These are phyloP conservation scores for Omphaloscelis lunosa DNA, from an alignment of 2,888 invertebrate species.

Conservation along the genomic window DNA sequence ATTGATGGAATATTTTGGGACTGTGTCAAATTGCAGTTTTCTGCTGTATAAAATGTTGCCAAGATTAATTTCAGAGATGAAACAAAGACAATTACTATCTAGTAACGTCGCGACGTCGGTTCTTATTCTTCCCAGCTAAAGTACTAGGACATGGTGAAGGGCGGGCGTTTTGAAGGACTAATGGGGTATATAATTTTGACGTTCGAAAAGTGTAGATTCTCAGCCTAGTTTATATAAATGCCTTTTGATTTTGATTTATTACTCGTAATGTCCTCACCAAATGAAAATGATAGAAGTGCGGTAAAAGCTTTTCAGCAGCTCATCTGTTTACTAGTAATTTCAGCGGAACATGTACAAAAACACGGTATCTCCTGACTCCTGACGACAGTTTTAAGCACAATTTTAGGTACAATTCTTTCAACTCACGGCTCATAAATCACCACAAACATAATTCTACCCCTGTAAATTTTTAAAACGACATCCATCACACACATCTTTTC, in stretches of 20 bases:
- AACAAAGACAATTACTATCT: slow-evolving; percentile 5
- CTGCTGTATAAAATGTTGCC: slow-evolving; percentile 19
- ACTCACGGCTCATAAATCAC: slow-evolving; percentile 17
- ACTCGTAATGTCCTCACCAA: not conserved
- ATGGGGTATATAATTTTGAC: no score
- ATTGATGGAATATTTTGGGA: slow-evolving; percentile 21
- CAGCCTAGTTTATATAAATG: no score
- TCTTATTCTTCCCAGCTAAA: not conserved
- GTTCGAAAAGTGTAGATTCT: no score
- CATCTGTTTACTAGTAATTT: not conserved
- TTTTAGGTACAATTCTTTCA: not conserved
- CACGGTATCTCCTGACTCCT: no score
- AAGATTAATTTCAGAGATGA: slow-evolving; percentile 15
- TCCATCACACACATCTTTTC: slow-evolving; percentile 9
- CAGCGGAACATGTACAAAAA: not conserved
- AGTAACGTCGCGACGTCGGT: not conserved
- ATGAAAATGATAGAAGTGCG: not conserved
- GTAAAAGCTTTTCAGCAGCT: not conserved
- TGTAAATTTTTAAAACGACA: not conserved
- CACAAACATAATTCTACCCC: not conserved
- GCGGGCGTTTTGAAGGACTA: no score
- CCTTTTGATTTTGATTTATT: no score
- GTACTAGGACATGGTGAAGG: no score
- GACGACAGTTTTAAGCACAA: not conserved
- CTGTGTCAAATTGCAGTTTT: slow-evolving; percentile 24